phyloP scores from a whole-genome alignment of 2,113 vertebrate genomes.

The Caranx ignobilis region DNA sequence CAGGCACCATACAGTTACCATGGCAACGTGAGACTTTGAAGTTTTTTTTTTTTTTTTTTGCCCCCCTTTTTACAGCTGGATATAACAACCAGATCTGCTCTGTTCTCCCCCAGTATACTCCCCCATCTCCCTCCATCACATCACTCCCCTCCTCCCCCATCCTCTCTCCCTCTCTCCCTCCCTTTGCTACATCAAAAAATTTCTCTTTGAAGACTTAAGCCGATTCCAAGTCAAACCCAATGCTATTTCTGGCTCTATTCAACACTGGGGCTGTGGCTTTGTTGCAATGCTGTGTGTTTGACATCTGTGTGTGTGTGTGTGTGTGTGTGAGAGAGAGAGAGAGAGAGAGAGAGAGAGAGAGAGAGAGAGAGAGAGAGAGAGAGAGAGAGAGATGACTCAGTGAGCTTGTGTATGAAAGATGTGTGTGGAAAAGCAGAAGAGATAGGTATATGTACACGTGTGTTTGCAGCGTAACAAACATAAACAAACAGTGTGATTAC shows the following conservation, averaged over 20 bases:
- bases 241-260: slow-evolving; percentile 82
- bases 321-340: slow-evolving; percentile 13
- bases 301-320: slow-evolving; percentile 50
- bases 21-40: slow-evolving; percentile 82
- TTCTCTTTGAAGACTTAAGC: slow-evolving; percentile 86
- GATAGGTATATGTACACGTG: slow-evolving; percentile 12
- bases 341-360: neutral
- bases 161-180: slow-evolving; percentile 52
- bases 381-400: slow-evolving; percentile 46
- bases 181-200: slow-evolving; percentile 77
- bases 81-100: slow-evolving; percentile 77
- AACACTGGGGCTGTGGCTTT: slow-evolving; percentile 67
- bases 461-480: slow-evolving; percentile 32
- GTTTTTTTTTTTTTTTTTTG: slow-evolving; percentile 43
- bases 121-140: neutral
- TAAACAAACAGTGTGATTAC: slow-evolving; percentile 51
- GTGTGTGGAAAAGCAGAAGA: slow-evolving; percentile 25
- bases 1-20: slow-evolving; percentile 81
- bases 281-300: slow-evolving; percentile 69
- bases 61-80: slow-evolving; percentile 74
- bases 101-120: slow-evolving; percentile 32
- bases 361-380: slow-evolving; percentile 2
- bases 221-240: slow-evolving; percentile 82
- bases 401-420: slow-evolving; percentile 34
- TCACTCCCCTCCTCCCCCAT: slow-evolving; percentile 17